A percentile compares a stretch with the other conserved stretches of the same genome.
Evolutionary conservation across 2,888 invertebrate genomes (phyloP).

Genomic region (Lordiphosa fenestrarum): DNA sequence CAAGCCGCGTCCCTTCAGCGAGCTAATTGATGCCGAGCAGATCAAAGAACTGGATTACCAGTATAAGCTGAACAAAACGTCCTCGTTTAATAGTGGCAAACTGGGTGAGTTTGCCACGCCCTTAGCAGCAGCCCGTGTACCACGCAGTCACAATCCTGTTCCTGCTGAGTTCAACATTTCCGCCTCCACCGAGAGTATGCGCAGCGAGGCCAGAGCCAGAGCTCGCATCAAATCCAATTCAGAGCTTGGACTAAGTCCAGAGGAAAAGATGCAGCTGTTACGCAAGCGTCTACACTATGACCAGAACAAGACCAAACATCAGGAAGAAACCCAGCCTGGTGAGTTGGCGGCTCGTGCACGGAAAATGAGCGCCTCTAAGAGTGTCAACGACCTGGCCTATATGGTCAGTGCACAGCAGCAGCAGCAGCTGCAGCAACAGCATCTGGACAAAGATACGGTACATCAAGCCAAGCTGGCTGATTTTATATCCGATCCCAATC

Average conservation of each 20-base stretch:
- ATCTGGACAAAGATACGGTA: constrained; percentile 42
- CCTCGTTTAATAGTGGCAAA: constrained; percentile 76
- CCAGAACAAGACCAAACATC: constrained; percentile 46
- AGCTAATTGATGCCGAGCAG: constrained; percentile 71
- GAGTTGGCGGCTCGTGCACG: constrained; percentile 69
- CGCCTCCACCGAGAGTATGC: constrained; percentile 82
- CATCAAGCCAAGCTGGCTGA: constrained; percentile 64
- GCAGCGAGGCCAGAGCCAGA: constrained; percentile 84
- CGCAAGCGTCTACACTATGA: constrained; percentile 79
- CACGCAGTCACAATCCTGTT: constrained; percentile 21
- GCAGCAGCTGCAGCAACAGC: constrained; percentile 36
- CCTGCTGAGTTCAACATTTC: constrained; percentile 34
- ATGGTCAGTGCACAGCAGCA: constrained; percentile 68
- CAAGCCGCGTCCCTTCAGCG: constrained; percentile 78
- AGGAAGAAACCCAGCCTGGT: constrained; percentile 16
- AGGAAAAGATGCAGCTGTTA: constrained; percentile 83
- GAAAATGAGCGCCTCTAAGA: constrained; percentile 80
- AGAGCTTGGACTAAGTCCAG: constrained; percentile 87
- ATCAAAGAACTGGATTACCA: constrained; percentile 55
- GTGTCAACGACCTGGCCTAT: constrained; percentile 78
- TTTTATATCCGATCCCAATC: constrained; percentile 83
- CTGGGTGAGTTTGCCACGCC: constrained; percentile 39
- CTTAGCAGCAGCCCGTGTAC: constrained; percentile 41
- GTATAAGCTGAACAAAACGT: constrained; percentile 77
- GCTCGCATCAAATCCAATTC: constrained; percentile 87